These are phyloP conservation scores for Agrypnia vestita DNA, from an alignment of 1,140 invertebrate species.

Conservation along the genomic window DNA sequence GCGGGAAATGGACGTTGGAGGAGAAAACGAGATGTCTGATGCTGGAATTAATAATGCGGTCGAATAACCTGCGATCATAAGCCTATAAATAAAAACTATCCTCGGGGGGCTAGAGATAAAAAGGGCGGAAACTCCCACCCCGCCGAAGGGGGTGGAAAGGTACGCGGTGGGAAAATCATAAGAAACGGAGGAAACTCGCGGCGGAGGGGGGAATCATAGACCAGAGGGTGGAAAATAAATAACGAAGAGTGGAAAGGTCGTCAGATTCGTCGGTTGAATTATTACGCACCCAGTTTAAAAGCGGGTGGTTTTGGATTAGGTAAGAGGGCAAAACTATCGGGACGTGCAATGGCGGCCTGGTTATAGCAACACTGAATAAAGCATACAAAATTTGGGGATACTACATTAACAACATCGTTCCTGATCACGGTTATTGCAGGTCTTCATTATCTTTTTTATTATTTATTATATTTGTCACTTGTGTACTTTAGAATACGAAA, in stretches of 20 bases:
- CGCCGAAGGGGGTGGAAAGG: constrained; percentile 18
- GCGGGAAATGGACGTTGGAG: constrained; percentile 34
- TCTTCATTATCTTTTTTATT: too few species aligned
- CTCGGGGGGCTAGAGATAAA: constrained; percentile 51
- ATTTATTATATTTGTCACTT: too few species aligned
- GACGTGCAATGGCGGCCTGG: constrained; percentile 1
- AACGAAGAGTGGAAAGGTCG: constrained; percentile 60
- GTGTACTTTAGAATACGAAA: too few species aligned
- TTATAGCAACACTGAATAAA: neutral
- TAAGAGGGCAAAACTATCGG: constrained; percentile 21
- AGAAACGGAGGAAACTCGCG: constrained; percentile 1
- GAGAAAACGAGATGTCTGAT: constrained; percentile 60
- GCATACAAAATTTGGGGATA: neutral
- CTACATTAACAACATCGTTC: too few species aligned
- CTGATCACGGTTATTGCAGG: too few species aligned
- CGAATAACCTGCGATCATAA: constrained; percentile 60
- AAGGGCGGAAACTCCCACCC: constrained; percentile 39
- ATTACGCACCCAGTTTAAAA: constrained; percentile 54
- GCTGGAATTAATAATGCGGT: constrained; percentile 60
- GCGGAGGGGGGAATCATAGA: constrained; percentile 42
- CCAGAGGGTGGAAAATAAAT: constrained; percentile 55
- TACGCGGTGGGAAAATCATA: constrained; percentile 41
- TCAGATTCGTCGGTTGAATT: constrained; percentile 60
- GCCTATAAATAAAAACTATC: constrained; percentile 61
- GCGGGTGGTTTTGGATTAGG: constrained; percentile 39